Conservation (phyloP, 2,888 invertebrate genomes). For the Drosophila eohydei region DNA sequence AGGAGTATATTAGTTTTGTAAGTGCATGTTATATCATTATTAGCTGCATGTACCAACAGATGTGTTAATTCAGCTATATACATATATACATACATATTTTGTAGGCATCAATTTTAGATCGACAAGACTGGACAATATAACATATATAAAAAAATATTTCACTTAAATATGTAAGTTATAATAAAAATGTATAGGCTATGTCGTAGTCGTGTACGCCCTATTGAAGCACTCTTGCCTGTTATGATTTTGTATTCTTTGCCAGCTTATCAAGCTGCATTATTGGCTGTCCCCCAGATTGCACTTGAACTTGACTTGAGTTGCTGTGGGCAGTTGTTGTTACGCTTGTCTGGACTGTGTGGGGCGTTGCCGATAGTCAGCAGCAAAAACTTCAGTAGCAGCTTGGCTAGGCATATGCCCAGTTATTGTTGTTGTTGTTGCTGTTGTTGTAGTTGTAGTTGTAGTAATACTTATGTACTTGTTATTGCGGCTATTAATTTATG, state of each 20-base stretch:
- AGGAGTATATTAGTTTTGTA: background rate
- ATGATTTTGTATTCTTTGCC: slow-evolving; percentile 69
- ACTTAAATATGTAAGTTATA: background rate
- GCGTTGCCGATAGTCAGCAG: slow-evolving; percentile 74
- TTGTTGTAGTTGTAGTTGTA: slow-evolving; percentile 8
- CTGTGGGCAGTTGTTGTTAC: slow-evolving; percentile 81
- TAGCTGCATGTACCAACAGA: no score
- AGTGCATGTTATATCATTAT: no score
- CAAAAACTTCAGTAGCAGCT: slow-evolving; percentile 49
- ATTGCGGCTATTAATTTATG: slow-evolving; percentile 82
- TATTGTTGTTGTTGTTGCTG: slow-evolving; percentile 26
- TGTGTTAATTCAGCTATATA: no score
- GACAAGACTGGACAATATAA: no score
- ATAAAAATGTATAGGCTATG: background rate
- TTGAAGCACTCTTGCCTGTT: slow-evolving; percentile 23
- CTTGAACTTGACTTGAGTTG: slow-evolving; percentile 81
- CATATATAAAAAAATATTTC: no score
- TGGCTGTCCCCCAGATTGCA: slow-evolving; percentile 68
- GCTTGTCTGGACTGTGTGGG: slow-evolving; percentile 76
- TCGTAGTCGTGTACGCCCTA: background rate
- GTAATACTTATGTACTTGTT: slow-evolving; percentile 57
- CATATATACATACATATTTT: no score
- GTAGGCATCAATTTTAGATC: no score
- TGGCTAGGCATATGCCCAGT: slow-evolving; percentile 55
- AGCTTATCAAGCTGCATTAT: slow-evolving; percentile 70